phyloP scores from a whole-genome alignment of 2,888 invertebrate genomes.

The Panzeria rudis region DNA sequence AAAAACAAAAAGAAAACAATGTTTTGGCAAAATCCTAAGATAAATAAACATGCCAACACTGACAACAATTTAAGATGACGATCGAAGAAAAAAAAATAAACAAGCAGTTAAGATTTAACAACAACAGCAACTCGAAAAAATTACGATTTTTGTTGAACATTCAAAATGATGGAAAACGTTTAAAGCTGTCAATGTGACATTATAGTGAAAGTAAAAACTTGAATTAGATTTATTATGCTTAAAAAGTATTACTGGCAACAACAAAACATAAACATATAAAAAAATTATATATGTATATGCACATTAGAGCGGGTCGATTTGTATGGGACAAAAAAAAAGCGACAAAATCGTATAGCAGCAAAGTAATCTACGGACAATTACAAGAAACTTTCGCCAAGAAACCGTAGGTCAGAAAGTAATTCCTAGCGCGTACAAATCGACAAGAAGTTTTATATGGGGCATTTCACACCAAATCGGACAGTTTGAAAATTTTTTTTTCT shows the following conservation, averaged over 20 bases:
- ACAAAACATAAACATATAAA: slow-evolving; percentile 28
- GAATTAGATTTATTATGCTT: slow-evolving; percentile 71
- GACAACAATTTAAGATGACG: slow-evolving; percentile 78
- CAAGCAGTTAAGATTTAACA: slow-evolving; percentile 58
- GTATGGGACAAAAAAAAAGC: slow-evolving; percentile 2
- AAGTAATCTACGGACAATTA: too few species aligned
- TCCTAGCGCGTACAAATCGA: too few species aligned
- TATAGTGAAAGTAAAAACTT: slow-evolving; percentile 70
- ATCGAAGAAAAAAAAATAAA: slow-evolving; percentile 76
- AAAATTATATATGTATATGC: slow-evolving; percentile 2
- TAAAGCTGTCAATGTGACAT: slow-evolving; percentile 71
- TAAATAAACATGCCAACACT: slow-evolving; percentile 69
- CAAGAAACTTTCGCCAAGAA: too few species aligned
- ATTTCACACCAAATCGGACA: too few species aligned
- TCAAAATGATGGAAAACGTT: slow-evolving; percentile 69
- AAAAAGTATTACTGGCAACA: slow-evolving; percentile 58
- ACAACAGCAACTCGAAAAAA: slow-evolving; percentile 26
- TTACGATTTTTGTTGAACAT: slow-evolving; percentile 19
- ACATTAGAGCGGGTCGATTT: too few species aligned
- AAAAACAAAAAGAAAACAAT: slow-evolving; percentile 45
- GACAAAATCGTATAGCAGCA: too few species aligned
- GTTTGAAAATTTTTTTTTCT: too few species aligned
- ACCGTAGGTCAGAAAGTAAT: too few species aligned
- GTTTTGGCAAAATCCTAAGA: slow-evolving; percentile 65
- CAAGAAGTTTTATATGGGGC: too few species aligned